Percentiles rank a stretch among this genome's conserved stretches.
These are phyloP conservation scores for Caenorhabditis sp. DNA, from an alignment of 2,888 invertebrate species.

Conservation along the genomic window DNA sequence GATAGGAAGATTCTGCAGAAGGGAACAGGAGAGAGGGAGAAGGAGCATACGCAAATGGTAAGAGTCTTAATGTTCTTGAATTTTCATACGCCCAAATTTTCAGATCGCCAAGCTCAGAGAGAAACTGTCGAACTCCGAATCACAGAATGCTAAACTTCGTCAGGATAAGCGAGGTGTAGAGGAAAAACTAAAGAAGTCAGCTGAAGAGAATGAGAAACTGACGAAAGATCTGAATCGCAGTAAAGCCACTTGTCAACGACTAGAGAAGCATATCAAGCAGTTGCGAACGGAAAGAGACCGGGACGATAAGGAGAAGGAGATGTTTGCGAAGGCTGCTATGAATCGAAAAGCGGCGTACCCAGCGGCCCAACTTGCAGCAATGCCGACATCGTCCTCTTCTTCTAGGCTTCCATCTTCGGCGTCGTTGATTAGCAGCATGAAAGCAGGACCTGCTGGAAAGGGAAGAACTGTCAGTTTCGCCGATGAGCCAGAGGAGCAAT, in stretches of 20 bases:
- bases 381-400: neutral
- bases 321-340: constrained; percentile 33
- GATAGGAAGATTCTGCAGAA: constrained; percentile 39
- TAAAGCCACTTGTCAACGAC: neutral
- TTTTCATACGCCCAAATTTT: neutral
- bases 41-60: constrained; percentile 10
- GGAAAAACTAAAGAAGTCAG: constrained; percentile 44
- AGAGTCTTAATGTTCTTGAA: neutral
- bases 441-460: neutral
- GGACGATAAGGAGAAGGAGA: constrained; percentile 37
- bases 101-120: constrained; percentile 41
- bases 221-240: constrained; percentile 15
- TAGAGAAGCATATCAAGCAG: constrained; percentile 50
- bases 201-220: constrained; percentile 43
- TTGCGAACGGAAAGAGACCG: constrained; percentile 42
- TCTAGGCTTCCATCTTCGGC: constrained; percentile 1
- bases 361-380: neutral
- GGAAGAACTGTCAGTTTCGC: constrained; percentile 46
- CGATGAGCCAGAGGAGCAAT: constrained; percentile 26
- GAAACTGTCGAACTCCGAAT: constrained; percentile 17
- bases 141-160: constrained; percentile 30
- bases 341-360: constrained; percentile 1
- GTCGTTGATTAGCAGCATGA: neutral
- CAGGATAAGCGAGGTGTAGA: constrained; percentile 36
- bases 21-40: constrained; percentile 17